These are phyloP conservation scores for Sapayoa aenigma DNA, from an alignment of 2,113 vertebrate species.

Conservation along the genomic window DNA sequence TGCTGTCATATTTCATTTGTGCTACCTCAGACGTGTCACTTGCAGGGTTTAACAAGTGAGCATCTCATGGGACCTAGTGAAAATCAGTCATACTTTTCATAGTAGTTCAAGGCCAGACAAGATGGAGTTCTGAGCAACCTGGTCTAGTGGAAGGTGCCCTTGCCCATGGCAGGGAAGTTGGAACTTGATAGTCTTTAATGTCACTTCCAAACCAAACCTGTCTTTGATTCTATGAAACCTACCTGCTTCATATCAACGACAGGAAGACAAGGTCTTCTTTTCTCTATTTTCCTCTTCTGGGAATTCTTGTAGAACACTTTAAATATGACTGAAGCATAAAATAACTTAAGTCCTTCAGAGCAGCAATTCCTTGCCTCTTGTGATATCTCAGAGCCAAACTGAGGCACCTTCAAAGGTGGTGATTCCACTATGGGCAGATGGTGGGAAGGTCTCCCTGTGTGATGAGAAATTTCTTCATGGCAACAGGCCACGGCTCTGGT, in stretches of 20 bases:
- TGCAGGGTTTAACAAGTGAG: not conserved
- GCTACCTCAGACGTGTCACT: not conserved
- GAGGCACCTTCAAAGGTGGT: not conserved
- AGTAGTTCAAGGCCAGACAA: not conserved
- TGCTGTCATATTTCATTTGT: not conserved
- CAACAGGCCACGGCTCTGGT: not conserved
- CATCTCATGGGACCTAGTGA: not conserved
- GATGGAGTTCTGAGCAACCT: not conserved
- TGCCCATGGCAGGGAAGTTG: not conserved
- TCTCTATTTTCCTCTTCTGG: not conserved
- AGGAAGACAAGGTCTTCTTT: not conserved
- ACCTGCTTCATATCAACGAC: not conserved
- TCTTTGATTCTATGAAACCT: not conserved
- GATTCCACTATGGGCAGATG: fast-evolving
- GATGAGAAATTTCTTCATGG: not conserved
- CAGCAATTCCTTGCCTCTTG: not conserved
- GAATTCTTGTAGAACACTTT: not conserved
- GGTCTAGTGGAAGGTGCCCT: not conserved
- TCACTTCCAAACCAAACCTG: not conserved
- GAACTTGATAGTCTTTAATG: not conserved
- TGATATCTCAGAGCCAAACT: not conserved
- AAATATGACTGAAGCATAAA: not conserved
- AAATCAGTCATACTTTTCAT: not conserved
- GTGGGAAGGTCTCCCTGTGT: not conserved
- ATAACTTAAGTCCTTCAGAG: not conserved